Evolutionary conservation across 2,797 vertebrate genomes (phyloP), one percentile per base, ranked within the genome.

Genomic region (Rhinatrema bivittatum): DNA sequence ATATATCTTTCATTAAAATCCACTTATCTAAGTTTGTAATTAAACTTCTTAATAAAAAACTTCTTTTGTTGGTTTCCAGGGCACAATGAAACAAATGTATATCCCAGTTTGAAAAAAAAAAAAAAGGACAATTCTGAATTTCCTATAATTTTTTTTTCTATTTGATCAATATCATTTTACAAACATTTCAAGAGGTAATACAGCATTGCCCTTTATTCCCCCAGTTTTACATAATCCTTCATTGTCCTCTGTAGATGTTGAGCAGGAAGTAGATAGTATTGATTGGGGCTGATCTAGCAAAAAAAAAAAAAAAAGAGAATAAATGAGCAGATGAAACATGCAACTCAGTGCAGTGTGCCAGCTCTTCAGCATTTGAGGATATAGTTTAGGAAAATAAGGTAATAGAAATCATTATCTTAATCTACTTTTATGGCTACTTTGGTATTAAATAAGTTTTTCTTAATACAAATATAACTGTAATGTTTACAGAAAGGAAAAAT

Each of bases 1-100:
- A 76, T 44, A 65, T 55, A 64, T 75, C 55, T 76, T 86, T 77
- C 71, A 77, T 84, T 81, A 75, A 83, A 84, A 81, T 74, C 69
- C 66, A 74, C 68, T 78, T 81, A 83, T 53, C 53, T 70, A 70
- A 65, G 61, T 77, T 77, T 78, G 63, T 74, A 74, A 78, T 83
- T 82, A 79, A 81, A 76, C 58, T 73, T 79, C 62, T 67, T 65
- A 76, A 80, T 70, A 77, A 67, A 71, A 71, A 78, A 62, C 61
- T 65, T 76, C 51, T 58, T 62, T 60, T 65, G 54, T 69, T 66
- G 5, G 11, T 66, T 72, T 65, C 60, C 62, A 67, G 50, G 29
- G 31, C 47, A 29, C 1, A 34, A n/a, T 53, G 53, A 66, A 62
- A 39, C 55, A 8, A 30, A 62, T 33, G 18, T 37, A 39, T 47